Evolutionary conservation across 2,888 invertebrate species (phyloP).

Genomic region (Campoplex nolae): DNA sequence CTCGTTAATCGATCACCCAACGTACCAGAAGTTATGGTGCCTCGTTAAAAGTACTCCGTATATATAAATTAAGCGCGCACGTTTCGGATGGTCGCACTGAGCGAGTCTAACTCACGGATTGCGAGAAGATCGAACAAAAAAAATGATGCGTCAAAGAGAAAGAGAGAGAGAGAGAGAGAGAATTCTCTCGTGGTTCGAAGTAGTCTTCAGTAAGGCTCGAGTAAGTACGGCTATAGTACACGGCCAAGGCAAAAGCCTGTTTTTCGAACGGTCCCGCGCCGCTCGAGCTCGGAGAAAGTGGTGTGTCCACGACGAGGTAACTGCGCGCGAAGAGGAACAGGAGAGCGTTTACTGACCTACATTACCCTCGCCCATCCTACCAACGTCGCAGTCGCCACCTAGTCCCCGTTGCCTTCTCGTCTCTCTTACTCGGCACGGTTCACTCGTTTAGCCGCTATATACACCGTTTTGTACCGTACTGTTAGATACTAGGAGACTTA

Average conservation of each 20-base stretch:
- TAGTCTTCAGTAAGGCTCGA: slow-evolving; percentile 18
- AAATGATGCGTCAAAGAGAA: slow-evolving; percentile 12
- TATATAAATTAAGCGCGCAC: neutral
- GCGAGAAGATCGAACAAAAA: slow-evolving; percentile 5
- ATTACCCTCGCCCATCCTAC: slow-evolving; percentile 78
- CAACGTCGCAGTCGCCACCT: slow-evolving; percentile 47
- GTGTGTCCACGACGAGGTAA: slow-evolving; percentile 68
- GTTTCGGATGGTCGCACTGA: slow-evolving; percentile 49
- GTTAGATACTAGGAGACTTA: slow-evolving; percentile 41
- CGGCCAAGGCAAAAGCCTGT: slow-evolving; percentile 77
- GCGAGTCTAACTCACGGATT: slow-evolving; percentile 24
- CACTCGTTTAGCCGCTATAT: slow-evolving; percentile 77
- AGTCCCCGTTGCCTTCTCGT: slow-evolving; percentile 44
- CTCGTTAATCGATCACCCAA: neutral
- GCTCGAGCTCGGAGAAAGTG: slow-evolving; percentile 80
- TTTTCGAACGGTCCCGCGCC: slow-evolving; percentile 80
- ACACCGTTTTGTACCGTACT: slow-evolving; percentile 58
- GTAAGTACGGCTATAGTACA: slow-evolving; percentile 43
- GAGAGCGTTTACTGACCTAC: slow-evolving; percentile 83
- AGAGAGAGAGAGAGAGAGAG: neutral
- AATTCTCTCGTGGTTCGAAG: slow-evolving; percentile 8
- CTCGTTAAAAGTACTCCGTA: neutral
- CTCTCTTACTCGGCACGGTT: slow-evolving; percentile 68
- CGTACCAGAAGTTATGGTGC: neutral
- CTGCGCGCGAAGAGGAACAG: slow-evolving; percentile 64